Evolutionary conservation across 2,888 invertebrate genomes (phyloP), one percentile per base, ranked within the genome.

Genomic region (Timema podura): DNA sequence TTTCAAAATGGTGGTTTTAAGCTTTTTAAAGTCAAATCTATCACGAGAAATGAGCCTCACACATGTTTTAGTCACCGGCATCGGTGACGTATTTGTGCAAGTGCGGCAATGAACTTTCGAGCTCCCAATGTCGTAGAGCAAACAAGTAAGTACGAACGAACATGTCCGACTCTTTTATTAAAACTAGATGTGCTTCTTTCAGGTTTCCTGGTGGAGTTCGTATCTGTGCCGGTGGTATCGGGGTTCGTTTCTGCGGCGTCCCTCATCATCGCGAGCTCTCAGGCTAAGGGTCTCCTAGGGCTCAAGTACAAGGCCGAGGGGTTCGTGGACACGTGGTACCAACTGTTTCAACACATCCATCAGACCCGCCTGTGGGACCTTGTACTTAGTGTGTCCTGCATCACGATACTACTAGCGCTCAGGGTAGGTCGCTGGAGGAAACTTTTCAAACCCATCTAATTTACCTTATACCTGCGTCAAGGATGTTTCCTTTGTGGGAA

Each of bases 161-260:
- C 30, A 30, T 30, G 30, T 30, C 30, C 30, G 30, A 30, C 30
- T 30, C 30, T 30, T n/a, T n/a, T 30, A 30, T 30, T 30, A 30
- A 30, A 1, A 2, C 30, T 30, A 30, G 30, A 30, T 30, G 30
- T 30, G 30, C 0, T 9, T 61, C 44, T 72, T 69, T 68, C 81
- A 89, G 90, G 91, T 68, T 90, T 91, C 77, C 81, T 91, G 10
- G 88, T 91, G 15, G 89, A 90, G 73, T 90, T 91, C 76, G 89
- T 91, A 6, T 91, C 91, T 0, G 81, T 87, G 1, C 90, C 91
- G 0, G 91, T 91, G 0, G 89, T 91, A 2, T 87, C 88, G 1
- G 91, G 89, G 0, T 91, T 92, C 79, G 91, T 91, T 5, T 90
- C 91, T 0, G 91, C 91, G 0, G 90, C 91, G 0, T 90, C 91